Evolutionary conservation across 2,888 invertebrate genomes (phyloP), one percentile per base, ranked within the genome.

Genomic region (Hymenopus coronatus): DNA sequence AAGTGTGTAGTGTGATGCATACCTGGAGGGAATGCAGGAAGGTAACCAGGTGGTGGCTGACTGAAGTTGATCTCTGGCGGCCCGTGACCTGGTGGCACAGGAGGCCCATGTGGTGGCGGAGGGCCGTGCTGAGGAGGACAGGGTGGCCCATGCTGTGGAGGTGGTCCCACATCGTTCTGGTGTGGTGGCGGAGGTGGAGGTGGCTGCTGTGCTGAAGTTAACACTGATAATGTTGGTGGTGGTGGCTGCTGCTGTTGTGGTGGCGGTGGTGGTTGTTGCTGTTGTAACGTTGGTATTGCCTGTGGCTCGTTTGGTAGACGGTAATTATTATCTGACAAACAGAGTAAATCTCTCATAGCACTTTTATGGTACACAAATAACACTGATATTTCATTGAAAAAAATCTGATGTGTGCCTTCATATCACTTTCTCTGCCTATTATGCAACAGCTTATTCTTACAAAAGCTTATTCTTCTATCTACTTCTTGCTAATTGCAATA

Each of bases 11-110:
- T 46, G 7, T 8, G 4, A 46, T 1, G 1, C 92, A 90, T 81
- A 89, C 90, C 90, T 85, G 90, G 89, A 28, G 89, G 91, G 89
- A 90, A 91, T 70, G 84, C 89, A 54, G 94, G 94, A 88, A 93
- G 94, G 93, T 93, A 94, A 91, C 94, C 94, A 1, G 96, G 95
- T 2, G 95, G 95, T 46, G 95, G 95, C 91, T 94, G 94, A 91
- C 93, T 93, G 91, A 95, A 95, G 82, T 91, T 91, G 27, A 90
- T 89, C 46, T 91, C 91, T 88, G 89, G 89, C 81, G 89, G 89
- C 15, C 88, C 86, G 87, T 92, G 92, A 90, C 92, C 93, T 33
- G 91, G 91, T 2, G 86, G 82, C 30, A 87, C 28, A 12, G 87
- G 87, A 40, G 82, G 54, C 9, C 82, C 88, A 46, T 88, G 88